Conservation (phyloP, 2,113 vertebrate species). For the Climacteris rufus region DNA sequence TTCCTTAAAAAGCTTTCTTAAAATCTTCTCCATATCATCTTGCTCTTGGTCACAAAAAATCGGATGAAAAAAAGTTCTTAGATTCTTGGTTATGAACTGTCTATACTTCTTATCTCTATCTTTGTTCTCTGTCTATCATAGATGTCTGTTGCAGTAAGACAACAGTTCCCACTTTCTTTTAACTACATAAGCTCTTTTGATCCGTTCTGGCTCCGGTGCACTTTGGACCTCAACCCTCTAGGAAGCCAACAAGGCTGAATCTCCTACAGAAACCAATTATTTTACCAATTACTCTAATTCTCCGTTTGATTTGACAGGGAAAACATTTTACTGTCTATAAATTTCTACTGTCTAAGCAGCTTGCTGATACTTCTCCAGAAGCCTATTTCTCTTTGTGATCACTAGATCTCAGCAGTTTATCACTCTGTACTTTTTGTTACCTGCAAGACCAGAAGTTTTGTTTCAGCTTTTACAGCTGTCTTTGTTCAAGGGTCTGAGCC, state of each 20-base stretch:
- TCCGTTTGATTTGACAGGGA: not conserved
- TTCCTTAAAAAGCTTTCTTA: not conserved
- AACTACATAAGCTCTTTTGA: not conserved
- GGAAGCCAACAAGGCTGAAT: not conserved
- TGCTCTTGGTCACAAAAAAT: not conserved
- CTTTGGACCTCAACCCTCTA: not conserved
- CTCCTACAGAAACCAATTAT: not conserved
- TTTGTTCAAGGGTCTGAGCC: not conserved
- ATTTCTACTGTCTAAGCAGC: not conserved
- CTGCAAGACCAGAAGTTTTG: not conserved
- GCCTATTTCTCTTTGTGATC: not conserved
- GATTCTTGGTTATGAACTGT: not conserved
- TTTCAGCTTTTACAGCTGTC: not conserved
- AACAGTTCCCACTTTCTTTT: not conserved
- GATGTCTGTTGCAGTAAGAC: not conserved
- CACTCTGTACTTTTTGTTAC: not conserved
- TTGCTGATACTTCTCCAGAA: not conserved
- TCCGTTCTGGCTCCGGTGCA: not conserved
- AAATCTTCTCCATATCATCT: not conserved
- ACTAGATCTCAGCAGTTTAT: not conserved
- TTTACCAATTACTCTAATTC: not conserved
- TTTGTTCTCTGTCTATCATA: not conserved
- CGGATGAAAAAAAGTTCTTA: not conserved
- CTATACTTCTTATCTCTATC: not conserved
- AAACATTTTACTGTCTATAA: not conserved